Base-by-base conservation (phyloP, 2,888 invertebrate genomes). In the Tenthredo scrophulariae region DNA sequence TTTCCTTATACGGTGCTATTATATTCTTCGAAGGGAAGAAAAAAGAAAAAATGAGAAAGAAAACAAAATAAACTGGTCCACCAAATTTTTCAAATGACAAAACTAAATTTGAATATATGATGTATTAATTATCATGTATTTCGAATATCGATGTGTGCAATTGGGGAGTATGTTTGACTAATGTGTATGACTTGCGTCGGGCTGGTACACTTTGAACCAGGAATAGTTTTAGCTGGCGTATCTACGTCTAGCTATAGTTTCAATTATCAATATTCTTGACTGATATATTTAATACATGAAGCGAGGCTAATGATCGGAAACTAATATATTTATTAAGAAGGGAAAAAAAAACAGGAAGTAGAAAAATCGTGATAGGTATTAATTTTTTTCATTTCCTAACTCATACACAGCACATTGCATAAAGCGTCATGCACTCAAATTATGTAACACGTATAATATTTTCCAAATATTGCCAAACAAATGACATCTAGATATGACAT, bases 161-260 rank as follows among this genome's bases (percentile, higher is more conserved):
- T 77, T 22, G 37, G 54, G 26, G 77, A 50, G 29, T 54, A 40
- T 54, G 77, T 50, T 29, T 77, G 50, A 77, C 50, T 46, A 18
- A 18, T 22, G 26, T 40, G 22, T 58, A 10, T 58, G 37, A 50
- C 54, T 58, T 40, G n/a, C 18, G 0, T 10, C 40, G n/a, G 54
- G n/a, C 33, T 58, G 5, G 29, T 43, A 72, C n/a, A 22, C 5
- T 37, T 22, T 6, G 37, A 40, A 40, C 22, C 22, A 40, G 9
- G 67, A 33, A 67, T 33, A 67, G 67, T 29, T 18, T 15, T 13
- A 13, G n/a, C n/a, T n/a, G 29, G 67, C 18, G 15, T 15, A 13
- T 67, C 33, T 6, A 33, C 13, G 67, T 29, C 5, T 33, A 29
- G 67, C 67, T 33, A 18, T 33, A 18, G 29, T 15, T 67, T 67